Evolutionary conservation across 2,888 invertebrate genomes (phyloP), one percentile per base, ranked within the genome.

Genomic region (Drosophila fulvimacula): DNA sequence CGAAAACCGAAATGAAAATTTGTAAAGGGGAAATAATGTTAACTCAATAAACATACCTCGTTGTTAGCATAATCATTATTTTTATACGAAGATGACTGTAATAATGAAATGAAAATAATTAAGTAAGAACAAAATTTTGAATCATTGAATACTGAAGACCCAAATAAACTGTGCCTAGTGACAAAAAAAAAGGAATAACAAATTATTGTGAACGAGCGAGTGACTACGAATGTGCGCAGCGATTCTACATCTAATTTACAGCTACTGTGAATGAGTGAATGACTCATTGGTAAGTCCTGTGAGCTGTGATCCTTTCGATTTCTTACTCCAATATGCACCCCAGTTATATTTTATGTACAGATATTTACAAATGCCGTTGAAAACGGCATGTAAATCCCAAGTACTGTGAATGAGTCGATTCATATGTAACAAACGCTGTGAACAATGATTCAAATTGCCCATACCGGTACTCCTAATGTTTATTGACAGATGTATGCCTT

Each of bases 31-130:
- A 38, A 53, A 38, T 52, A 5, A 88, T 70, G 75, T 66, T 75
- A 76, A 72, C 58, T 27, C 66, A 81, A 76, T 68, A 82, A 89
- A 91, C 90, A 70, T 90, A 90, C 90, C 90, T 90, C 91, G 77
- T 84, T 77, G 73, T 82, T 87, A 68, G 71, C 66, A 82, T 81
- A 84, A 74, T 88, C 84, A 77, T 80, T 82, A 79, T 81, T 73
- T 69, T 81, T 84, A 81, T 89, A 89, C 88, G 90, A 89, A 81
- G 83, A 75, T 83, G 89, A 83, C 90, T 79, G 89, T 71, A 83
- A 90, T 72, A 78, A 80, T 73, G 67, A 83, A 82, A 85, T 78
- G 56, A 89, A 78, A 78, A 76, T 76, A 76, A 81, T 72, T 79
- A 75, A 65, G 69, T 79, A 73, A 79, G 59, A 53, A 75, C 48